Evolutionary conservation across 2,113 vertebrate genomes (phyloP).

Genomic region (Oryzias celebensis): DNA sequence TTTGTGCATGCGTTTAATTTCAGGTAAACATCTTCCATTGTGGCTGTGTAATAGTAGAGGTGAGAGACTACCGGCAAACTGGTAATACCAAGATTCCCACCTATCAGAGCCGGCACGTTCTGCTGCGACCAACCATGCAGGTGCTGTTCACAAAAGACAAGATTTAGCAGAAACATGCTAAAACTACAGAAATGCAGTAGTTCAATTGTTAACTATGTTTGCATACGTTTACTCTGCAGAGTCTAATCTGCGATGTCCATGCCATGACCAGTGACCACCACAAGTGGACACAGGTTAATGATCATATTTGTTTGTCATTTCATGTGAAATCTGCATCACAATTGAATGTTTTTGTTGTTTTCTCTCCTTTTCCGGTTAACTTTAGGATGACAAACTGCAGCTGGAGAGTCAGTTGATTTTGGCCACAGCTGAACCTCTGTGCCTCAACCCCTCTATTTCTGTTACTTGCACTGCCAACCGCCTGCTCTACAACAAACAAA

Average conservation of each 20-base stretch:
- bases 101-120: slow-evolving; percentile 92
- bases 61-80: slow-evolving; percentile 95
- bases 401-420: slow-evolving; percentile 97
- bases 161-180: neutral
- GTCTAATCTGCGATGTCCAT: slow-evolving; percentile 96
- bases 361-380: slow-evolving; percentile 10
- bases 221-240: slow-evolving; percentile 73
- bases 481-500: slow-evolving; percentile 95
- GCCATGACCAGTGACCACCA: slow-evolving; percentile 98
- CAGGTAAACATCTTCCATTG: slow-evolving; percentile 99
- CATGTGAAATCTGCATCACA: no score
- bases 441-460: slow-evolving; percentile 96
- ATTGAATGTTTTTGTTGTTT: neutral
- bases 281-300: slow-evolving; percentile 96
- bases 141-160: slow-evolving; percentile 56
- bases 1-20: slow-evolving; percentile 13
- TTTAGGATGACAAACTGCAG: slow-evolving; percentile 94
- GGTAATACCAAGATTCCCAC: slow-evolving; percentile 90
- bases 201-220: neutral
- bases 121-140: slow-evolving; percentile 97
- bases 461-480: slow-evolving; percentile 95
- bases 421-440: slow-evolving; percentile 94
- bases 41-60: slow-evolving; percentile 96
- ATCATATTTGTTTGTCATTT: neutral
- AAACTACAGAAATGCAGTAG: no score